Conservation (phyloP, 1,140 invertebrate species). For the Elymnias hypermnestra region DNA sequence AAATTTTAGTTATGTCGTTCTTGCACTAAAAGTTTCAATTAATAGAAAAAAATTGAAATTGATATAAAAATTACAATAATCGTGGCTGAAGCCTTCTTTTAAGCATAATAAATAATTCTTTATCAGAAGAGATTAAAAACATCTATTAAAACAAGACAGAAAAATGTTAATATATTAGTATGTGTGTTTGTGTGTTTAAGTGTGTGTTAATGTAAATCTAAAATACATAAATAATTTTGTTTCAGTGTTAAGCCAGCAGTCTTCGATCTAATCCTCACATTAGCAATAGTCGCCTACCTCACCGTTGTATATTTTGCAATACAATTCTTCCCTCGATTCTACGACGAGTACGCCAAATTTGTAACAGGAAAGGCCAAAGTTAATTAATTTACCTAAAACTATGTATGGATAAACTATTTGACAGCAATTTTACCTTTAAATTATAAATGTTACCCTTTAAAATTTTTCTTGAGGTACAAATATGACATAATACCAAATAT, state of each 20-base stretch:
- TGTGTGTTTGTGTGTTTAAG: too few species aligned
- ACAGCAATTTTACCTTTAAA: too few species aligned
- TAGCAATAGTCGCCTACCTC: conserved; percentile 90
- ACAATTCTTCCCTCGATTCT: conserved; percentile 82
- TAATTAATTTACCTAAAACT: too few species aligned
- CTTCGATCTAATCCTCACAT: conserved; percentile 95
- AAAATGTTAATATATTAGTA: too few species aligned
- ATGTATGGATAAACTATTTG: too few species aligned
- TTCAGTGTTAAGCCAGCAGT: conserved; percentile 96
- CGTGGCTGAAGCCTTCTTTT: too few species aligned
- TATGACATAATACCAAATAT: too few species aligned
- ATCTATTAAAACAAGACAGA: not conserved
- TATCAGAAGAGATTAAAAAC: too few species aligned
- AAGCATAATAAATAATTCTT: not conserved
- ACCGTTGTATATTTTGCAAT: conserved; percentile 88
- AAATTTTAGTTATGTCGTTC: too few species aligned
- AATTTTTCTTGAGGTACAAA: too few species aligned
- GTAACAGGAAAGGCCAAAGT: conserved; percentile 56
- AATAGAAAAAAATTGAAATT: not conserved
- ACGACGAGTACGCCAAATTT: conserved; percentile 68
- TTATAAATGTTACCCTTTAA: too few species aligned
- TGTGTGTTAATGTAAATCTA: too few species aligned
- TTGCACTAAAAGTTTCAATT: not conserved
- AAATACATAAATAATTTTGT: conserved; percentile 27
- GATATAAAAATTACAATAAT: not conserved